A percentile compares a stretch with the other conserved stretches of the same genome.
phyloP scores from a whole-genome alignment of 1,140 invertebrate species.

The Neocloeon triangulifer region DNA sequence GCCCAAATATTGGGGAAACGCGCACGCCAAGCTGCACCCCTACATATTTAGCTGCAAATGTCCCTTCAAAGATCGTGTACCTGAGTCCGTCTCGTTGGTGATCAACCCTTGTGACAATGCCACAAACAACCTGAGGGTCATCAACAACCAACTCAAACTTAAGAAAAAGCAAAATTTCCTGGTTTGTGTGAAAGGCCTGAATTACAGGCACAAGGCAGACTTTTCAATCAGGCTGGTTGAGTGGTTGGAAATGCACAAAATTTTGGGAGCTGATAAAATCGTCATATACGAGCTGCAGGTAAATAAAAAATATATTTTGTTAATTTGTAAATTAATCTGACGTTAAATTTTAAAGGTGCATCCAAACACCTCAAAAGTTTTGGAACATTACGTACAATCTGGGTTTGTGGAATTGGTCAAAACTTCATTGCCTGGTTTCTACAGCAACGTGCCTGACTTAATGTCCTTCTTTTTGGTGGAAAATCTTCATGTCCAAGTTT shows the following conservation, averaged over 20 bases:
- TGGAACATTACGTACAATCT: constrained; percentile 56
- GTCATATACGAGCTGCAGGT: constrained; percentile 75
- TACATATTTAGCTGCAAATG: constrained; percentile 75
- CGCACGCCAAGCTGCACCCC: constrained; percentile 75
- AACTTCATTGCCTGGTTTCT: constrained; percentile 68
- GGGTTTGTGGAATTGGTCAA: constrained; percentile 65
- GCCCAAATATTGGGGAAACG: constrained; percentile 83
- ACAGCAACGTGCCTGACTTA: constrained; percentile 70
- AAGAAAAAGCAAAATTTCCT: constrained; percentile 73
- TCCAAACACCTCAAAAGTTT: constrained; percentile 71
- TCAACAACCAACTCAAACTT: constrained; percentile 43
- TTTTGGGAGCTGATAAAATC: constrained; percentile 77
- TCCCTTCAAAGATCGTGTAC: constrained; percentile 48
- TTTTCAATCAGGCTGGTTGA: constrained; percentile 74
- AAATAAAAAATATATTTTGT: too few relatives aligned
- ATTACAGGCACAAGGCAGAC: constrained; percentile 81
- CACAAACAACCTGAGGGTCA: constrained; percentile 67
- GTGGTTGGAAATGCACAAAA: constrained; percentile 72
- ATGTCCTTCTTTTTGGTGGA: constrained; percentile 68
- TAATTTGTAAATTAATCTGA: too few relatives aligned
- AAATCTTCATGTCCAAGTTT: constrained; percentile 78
- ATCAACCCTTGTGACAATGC: constrained; percentile 62
- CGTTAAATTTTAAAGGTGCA: too few relatives aligned
- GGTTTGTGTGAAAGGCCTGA: constrained; percentile 82
- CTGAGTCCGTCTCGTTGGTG: constrained; percentile 66